Evolutionary conservation across 2,797 vertebrate genomes (phyloP), one percentile per base, ranked within the genome.

Genomic region (Fundulus diaphanus): DNA sequence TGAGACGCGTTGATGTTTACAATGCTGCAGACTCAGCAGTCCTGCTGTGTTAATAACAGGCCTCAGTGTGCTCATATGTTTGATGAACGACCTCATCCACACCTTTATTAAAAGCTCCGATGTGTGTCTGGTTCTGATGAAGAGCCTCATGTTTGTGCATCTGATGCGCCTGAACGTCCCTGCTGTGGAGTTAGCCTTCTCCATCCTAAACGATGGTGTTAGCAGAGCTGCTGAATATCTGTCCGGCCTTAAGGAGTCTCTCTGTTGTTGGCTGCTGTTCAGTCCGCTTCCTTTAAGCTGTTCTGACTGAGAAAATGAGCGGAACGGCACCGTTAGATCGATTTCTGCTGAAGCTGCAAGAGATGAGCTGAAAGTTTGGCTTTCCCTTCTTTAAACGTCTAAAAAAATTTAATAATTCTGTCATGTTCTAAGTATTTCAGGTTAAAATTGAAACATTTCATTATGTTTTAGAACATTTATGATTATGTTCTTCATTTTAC

Each of bases 41-140:
- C 74, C 76, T 33, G 31, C 16, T 7, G 42, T 51, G 48, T 49
- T 76, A 81, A 81, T 79, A 72, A 70, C 63, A 33, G 13, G 46
- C 42, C 79, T 72, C 82, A 48, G 63, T 11, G 87, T 29, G 85
- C 42, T 40, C 82, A 27, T 83, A 66, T 46, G 52, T 76, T 16
- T 83, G 80, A 90, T 87, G 78, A 82, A 86, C 27, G 24, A 79
- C 69, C 71, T 70, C 71, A 1, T 84, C 82, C 72, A 65, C 77
- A 70, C 70, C 83, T 74, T 87, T 78, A 82, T 90, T 83, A 85
- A 86, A 85, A 77, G 75, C 29, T 82, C 78, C 24, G 20, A 15
- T 61, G 86, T 46, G 82, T 13, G 61, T 48, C 73, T 13, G 9
- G 56, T 57, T 72, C 18, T 77, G 83, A 88, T 85, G 72, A 85